Evolutionary conservation across 2,797 vertebrate species (phyloP).

Genomic region (Sebastes kiyomatsui): DNA sequence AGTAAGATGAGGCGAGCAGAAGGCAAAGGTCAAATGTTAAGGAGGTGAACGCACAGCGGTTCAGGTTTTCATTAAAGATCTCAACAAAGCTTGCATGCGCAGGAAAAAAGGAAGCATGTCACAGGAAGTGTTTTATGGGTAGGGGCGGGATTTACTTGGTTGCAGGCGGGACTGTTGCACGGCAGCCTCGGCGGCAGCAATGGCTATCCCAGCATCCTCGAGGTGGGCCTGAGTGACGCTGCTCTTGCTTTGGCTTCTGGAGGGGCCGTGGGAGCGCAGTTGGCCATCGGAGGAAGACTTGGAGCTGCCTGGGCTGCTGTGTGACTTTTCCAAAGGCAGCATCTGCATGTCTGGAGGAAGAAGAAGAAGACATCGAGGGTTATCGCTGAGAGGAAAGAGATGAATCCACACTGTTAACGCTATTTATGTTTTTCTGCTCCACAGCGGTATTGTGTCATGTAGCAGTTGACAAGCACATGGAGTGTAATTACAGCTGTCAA

Average conservation of each 20-base stretch:
- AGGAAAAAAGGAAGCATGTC: slow-evolving; percentile 82
- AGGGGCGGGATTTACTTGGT: slow-evolving; percentile 96
- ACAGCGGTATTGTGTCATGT: background rate
- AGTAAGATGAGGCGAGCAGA: slow-evolving; percentile 70
- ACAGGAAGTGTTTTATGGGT: slow-evolving; percentile 85
- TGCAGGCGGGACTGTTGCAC: slow-evolving; percentile 97
- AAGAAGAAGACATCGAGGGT: background rate
- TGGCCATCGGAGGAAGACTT: slow-evolving; percentile 99
- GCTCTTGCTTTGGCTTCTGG: slow-evolving; percentile 98
- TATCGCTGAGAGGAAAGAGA: background rate
- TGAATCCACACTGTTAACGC: background rate
- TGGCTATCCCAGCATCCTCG: slow-evolving; percentile 97
- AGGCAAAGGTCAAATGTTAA: slow-evolving; percentile 60
- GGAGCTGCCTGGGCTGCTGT: slow-evolving; percentile 98
- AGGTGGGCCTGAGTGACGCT: slow-evolving; percentile 98
- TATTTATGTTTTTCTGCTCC: background rate
- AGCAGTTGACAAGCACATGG: slow-evolving; percentile 14
- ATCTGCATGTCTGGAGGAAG: slow-evolving; percentile 90
- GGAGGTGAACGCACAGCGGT: slow-evolving; percentile 71
- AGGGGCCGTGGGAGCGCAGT: slow-evolving; percentile 95
- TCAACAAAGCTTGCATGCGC: slow-evolving; percentile 85
- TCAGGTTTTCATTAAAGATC: slow-evolving; percentile 66
- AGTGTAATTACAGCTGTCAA: slow-evolving; percentile 42
- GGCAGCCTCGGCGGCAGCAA: slow-evolving; percentile 96
- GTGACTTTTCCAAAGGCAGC: slow-evolving; percentile 97